Evolutionary conservation across 2,113 vertebrate species (phyloP), one percentile per base, ranked within the genome.

Genomic region (Heliornis fulica): DNA sequence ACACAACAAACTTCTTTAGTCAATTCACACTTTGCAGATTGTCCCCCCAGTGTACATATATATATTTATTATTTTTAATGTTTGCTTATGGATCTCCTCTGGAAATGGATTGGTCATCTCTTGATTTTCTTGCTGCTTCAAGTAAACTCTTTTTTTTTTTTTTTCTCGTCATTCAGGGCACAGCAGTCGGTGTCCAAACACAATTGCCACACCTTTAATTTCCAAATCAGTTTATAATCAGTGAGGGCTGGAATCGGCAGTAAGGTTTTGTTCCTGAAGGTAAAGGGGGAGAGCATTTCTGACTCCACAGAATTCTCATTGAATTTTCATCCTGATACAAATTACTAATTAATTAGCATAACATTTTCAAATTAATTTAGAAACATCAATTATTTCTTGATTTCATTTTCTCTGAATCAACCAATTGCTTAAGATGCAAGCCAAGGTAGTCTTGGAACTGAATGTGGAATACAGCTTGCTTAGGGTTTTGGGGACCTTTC

Each of bases 381-480:
- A 74, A 91, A 84, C 60, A 72, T 3, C 10, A 54, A 17, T 7
- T 84, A 34, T 79, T 79, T 11, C 16, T 89, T 78, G 57, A 71
- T 78, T 74, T 78, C 6, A 53, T 75, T 91, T 95, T 74, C 68
- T 51, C 31, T 74, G 54, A 78, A 59, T 90, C 23, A 95, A 68
- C 56, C 41, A 54, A 38, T 43, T 15, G 4, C 15, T 87, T 69
- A 64, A 87, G 21, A 65, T 83, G 31, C 2, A 9, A 72, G 40
- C 16, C 38, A 68, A 82, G 38, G 46, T 77, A 66, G 29, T 74
- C 57, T 68, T 87, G 50, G 61, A 94, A 57, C 10, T 46, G 50
- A 70, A 54, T 82, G 54, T 13, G 29, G 50, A 71, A 88, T 57
- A 69, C 36, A 29, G 31, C 26, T 89, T 82, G 53, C 50, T 51